phyloP scores from a whole-genome alignment of 2,888 invertebrate species.

The Phyllotreta cruciferae region DNA sequence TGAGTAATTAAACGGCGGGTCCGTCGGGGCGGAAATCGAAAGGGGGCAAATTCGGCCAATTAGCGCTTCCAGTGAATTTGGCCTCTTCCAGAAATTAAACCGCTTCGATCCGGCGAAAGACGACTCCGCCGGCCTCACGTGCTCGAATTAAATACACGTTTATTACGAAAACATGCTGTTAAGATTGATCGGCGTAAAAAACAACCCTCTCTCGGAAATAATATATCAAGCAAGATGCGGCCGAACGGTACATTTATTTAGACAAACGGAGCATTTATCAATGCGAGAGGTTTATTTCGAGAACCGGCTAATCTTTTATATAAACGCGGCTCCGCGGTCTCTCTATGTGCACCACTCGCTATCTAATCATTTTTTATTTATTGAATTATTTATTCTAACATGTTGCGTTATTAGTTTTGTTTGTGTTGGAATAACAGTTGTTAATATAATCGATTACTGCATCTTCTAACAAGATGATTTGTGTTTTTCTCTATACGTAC shows the following conservation, averaged over 20 bases:
- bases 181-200: constrained; percentile 51
- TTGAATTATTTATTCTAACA: constrained; percentile 13
- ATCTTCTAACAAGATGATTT: background rate
- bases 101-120: constrained; percentile 1
- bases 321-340: background rate
- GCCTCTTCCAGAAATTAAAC: constrained; percentile 29
- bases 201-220: constrained; percentile 55
- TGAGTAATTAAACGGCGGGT: too few species aligned
- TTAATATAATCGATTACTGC: background rate
- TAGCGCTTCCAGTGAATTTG: constrained; percentile 27
- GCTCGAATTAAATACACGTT: constrained; percentile 50
- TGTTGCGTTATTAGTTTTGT: constrained; percentile 6
- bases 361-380: constrained; percentile 15
- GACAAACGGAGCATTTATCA: constrained; percentile 56
- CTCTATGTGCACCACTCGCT: background rate
- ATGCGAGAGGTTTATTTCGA: constrained; percentile 48
- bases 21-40: constrained; percentile 1
- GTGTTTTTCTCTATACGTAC: constrained; percentile 15
- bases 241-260: constrained; percentile 54
- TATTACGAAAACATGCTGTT: constrained; percentile 51
- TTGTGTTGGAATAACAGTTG: constrained; percentile 3
- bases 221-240: constrained; percentile 54
- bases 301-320: constrained; percentile 28
- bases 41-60: constrained; percentile 14
- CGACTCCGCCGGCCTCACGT: constrained; percentile 37